Evolutionary conservation across 1,140 invertebrate species (phyloP), one percentile per base, ranked within the genome.

Genomic region (Phortica variegata): DNA sequence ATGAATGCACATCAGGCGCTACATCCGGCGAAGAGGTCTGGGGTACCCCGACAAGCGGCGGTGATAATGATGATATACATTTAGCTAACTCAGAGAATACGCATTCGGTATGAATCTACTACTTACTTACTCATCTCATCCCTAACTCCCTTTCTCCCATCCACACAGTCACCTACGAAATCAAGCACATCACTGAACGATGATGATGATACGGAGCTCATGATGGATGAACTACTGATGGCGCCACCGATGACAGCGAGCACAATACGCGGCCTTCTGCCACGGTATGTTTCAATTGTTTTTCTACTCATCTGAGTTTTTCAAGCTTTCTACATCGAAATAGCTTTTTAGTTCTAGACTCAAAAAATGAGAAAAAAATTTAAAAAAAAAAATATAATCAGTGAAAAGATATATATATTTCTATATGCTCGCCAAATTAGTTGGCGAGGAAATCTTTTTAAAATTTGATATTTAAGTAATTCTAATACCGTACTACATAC

Each of bases 11-110:
- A 1, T 90, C 88, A 32, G 88, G 87, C 0, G 88, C 85, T 0
- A 87, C 85, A 12, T 90, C 88, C 2, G 88, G 88, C 0, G 88
- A 90, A 69, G 89, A 91, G 65, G 85, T 89, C 21, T 91, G 88
- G 89, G 89, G 89, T 2, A 91, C 89, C 1, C 88, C 88, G 2
- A 90, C 88, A 2, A 90, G 88, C 48, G 88, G 88, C 2, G 88
- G 87, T 13, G 83, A 89, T 6, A 84, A 88, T 56, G 87, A 89
- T 41, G 87, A 90, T 53, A 56, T 77, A 39, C 69, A 78, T 34
- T 79, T 81, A 44, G 84, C 87, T 43, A 85, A 84, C 68, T 85
- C 82, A 37, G 83, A 83, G 62, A 81, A 82, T 44, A 84, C 82
- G 15, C 75, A 83, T 48, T 85, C 84, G 77, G 84, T 86, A 77